phyloP scores from a whole-genome alignment of 35 echinoderm and acorn worm species.

The Chiridota heheva region DNA sequence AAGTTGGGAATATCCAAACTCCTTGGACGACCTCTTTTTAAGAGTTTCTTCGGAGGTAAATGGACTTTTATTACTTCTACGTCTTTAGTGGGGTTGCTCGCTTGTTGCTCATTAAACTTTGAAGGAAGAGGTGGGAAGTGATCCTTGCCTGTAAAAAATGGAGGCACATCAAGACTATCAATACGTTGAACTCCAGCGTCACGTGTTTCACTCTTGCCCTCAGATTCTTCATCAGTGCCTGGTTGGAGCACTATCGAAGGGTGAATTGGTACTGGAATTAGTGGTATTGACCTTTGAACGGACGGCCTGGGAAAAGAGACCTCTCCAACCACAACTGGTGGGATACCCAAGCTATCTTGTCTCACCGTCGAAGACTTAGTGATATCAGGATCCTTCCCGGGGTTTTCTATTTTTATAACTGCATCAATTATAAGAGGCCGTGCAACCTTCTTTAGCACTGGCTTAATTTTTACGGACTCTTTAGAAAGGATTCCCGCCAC shows the following conservation, averaged over 20 bases:
- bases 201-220: no score
- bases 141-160: conserved; percentile 48
- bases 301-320: conserved; percentile 58
- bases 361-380: conserved; percentile 16
- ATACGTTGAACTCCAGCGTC: conserved; percentile 16
- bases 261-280: no score
- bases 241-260: no score
- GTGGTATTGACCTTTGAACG: not conserved
- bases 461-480: no score
- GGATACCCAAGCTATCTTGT: conserved; percentile 70
- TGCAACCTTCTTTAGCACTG: no score
- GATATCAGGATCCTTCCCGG: not conserved
- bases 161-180: conserved; percentile 70
- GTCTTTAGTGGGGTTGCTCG: no score
- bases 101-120: conserved; percentile 3
- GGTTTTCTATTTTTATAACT: not conserved
- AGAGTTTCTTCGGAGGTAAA: conserved; percentile 1
- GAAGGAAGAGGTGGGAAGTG: conserved; percentile 49
- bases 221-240: no score
- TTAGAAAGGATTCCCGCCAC: not conserved
- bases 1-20: conserved; percentile 81
- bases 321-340: conserved; percentile 64
- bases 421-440: no score
- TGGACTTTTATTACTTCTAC: conserved; percentile 19
- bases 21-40: conserved; percentile 43